Percentiles rank a stretch among this genome's conserved stretches.
Conservation (phyloP, 1,140 invertebrate species). For the Brachionus koreanus region DNA sequence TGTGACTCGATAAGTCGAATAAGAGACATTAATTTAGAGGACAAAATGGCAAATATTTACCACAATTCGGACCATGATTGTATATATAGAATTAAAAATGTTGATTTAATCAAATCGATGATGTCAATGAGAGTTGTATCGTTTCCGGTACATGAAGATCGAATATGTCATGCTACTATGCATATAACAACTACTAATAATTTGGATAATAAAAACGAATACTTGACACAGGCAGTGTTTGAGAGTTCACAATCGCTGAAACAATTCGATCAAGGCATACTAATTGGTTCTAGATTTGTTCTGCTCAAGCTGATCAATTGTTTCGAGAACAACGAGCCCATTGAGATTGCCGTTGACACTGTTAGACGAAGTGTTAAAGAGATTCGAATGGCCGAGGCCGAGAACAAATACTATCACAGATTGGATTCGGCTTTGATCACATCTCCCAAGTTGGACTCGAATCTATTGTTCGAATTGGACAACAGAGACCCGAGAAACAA, state of each 20-base stretch:
- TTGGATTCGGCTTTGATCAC: slow-evolving; percentile 1
- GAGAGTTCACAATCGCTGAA: neutral
- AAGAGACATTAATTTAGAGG: slow-evolving; percentile 15
- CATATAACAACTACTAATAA: neutral
- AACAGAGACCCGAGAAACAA: neutral
- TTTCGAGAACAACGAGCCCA: slow-evolving; percentile 41
- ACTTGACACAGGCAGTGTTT: neutral
- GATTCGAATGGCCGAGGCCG: neutral
- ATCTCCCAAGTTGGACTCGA: neutral
- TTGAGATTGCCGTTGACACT: slow-evolving; percentile 1
- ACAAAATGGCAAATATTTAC: neutral
- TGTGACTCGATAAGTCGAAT: neutral
- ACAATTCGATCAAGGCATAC: neutral
- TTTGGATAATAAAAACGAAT: neutral
- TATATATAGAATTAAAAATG: slow-evolving; percentile 21
- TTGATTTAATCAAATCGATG: neutral
- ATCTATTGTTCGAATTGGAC: neutral
- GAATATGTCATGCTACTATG: slow-evolving; percentile 25
- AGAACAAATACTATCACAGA: slow-evolving; percentile 20
- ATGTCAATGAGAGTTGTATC: neutral
- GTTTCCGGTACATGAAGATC: slow-evolving; percentile 1
- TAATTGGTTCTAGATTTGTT: neutral
- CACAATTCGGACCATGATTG: slow-evolving; percentile 43
- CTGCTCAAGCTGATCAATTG: slow-evolving; percentile 21
- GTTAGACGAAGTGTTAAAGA: neutral